Base-by-base conservation (phyloP, 2,888 invertebrate genomes). In the Macaria notata region DNA sequence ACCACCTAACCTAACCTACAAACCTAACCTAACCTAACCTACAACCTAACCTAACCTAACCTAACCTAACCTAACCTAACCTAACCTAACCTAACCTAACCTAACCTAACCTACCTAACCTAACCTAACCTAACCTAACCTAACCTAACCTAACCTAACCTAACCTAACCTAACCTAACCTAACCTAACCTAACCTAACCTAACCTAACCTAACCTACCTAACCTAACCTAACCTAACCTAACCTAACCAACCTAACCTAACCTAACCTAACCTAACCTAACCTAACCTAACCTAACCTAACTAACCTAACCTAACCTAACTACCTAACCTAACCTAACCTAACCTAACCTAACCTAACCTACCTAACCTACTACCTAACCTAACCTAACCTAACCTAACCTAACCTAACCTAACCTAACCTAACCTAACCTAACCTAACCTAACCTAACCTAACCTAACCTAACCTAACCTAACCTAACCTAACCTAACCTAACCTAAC, bases 311-410 rank as follows among this genome's bases (percentile, higher is more conserved):
- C 63, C 63, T 62, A 63, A 66, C 62, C 63, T 63, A 64, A 64
- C 65, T 62, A 65, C 65, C 65, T 63, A 65, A 65, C 65, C 65
- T 63, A 65, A 63, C 65, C 62, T 63, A 63, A 65, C 65, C 63
- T 62, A 64, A 64, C 62, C 66, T 62, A 64, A 64, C 64, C 62
- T 61, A 62, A 66, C 64, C 66, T 59, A 63, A 66, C 59, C 66
- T 63, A 66, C 64, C 66, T 64, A 66, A 66, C 64, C 66, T 64
- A 66, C n/a, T n/a, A 66, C 66, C 64, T 63, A 66, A 66, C 64
- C 64, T 63, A 66, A 66, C 66, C 66, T 64, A 66, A 66, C 66
- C 61, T 62, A 64, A 64, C 60, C 60, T 62, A 64, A 62, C 62
- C 61, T 57, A 62, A 62, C 57, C 61, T 59, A 60, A 64, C 57